Evolutionary conservation across 1,140 invertebrate species (phyloP).

Genomic region (Nephila pilipes): DNA sequence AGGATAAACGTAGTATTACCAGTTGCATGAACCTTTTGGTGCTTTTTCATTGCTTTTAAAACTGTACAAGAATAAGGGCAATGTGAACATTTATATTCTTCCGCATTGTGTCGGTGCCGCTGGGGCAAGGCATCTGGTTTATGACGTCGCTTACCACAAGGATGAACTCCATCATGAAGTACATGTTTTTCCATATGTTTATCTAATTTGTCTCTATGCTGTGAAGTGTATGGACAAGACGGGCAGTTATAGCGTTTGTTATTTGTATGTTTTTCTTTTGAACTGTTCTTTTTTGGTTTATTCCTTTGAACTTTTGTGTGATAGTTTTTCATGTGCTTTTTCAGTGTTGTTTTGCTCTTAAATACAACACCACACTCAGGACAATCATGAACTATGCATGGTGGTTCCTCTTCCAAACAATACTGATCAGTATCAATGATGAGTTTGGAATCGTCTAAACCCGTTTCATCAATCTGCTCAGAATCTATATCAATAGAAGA

Average conservation of each 20-base stretch:
- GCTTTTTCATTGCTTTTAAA: constrained; percentile 84
- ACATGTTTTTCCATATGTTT: constrained; percentile 80
- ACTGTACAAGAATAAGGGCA: constrained; percentile 85
- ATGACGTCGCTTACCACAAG: constrained; percentile 79
- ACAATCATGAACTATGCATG: constrained; percentile 66
- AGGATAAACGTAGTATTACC: constrained; percentile 76
- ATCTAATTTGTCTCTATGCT: constrained; percentile 79
- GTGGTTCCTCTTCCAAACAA: background rate
- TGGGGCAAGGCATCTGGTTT: constrained; percentile 79
- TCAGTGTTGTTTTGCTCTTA: constrained; percentile 78
- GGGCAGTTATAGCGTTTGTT: constrained; percentile 78
- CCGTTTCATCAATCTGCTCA: constrained; percentile 66
- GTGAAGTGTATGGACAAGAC: constrained; percentile 79
- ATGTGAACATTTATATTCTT: constrained; percentile 83
- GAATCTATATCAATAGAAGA: constrained; percentile 63
- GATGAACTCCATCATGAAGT: constrained; percentile 79
- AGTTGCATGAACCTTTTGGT: constrained; percentile 80
- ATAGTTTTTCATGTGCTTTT: constrained; percentile 79
- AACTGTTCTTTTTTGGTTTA: constrained; percentile 70
- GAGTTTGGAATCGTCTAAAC: constrained; percentile 71
- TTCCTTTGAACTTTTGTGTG: constrained; percentile 75
- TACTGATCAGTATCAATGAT: constrained; percentile 61
- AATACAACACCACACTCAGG: constrained; percentile 79
- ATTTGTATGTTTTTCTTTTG: constrained; percentile 47
- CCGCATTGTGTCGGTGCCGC: constrained; percentile 80